These are phyloP conservation scores for Kryptolebias marmoratus DNA, from an alignment of 2,113 vertebrate species.

Conservation along the genomic window DNA sequence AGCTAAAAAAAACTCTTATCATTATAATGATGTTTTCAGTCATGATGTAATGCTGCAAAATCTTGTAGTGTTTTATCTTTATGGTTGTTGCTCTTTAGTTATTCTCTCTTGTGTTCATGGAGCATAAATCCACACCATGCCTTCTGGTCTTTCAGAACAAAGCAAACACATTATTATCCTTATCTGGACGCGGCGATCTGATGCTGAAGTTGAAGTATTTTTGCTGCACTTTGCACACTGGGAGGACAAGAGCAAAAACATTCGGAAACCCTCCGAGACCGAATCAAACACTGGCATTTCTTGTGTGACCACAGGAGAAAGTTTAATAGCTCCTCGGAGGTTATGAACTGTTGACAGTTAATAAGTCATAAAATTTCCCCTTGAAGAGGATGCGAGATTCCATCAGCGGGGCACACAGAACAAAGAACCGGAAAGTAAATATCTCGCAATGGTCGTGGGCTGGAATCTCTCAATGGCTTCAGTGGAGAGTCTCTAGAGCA, in stretches of 20 bases:
- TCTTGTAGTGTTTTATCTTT: conserved; percentile 18
- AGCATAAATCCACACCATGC: conserved; percentile 35
- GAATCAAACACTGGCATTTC: conserved; percentile 92
- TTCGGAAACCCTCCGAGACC: conserved; percentile 72
- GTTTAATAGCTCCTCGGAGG: conserved; percentile 95
- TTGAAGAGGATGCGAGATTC: conserved; percentile 93
- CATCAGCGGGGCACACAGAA: conserved; percentile 90
- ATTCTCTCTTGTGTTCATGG: conserved; percentile 32
- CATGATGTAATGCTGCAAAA: conserved; percentile 9
- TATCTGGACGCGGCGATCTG: conserved; percentile 62
- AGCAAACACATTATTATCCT: conserved; percentile 57
- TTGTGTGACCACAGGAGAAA: conserved; percentile 88
- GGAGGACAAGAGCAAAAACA: conserved; percentile 66
- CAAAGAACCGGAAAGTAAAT: conserved; percentile 94
- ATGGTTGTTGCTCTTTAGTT: neutral
- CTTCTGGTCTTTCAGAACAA: conserved; percentile 58
- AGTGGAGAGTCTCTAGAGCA: conserved; percentile 89
- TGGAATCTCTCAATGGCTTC: conserved; percentile 92
- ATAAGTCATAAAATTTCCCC: conserved; percentile 97
- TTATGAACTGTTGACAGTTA: conserved; percentile 99
- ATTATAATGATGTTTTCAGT: conserved; percentile 12
- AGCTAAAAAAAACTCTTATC: conserved; percentile 16
- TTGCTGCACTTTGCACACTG: conserved; percentile 64
- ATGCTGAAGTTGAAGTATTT: conserved; percentile 54
- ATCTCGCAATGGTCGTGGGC: conserved; percentile 90